These are phyloP conservation scores for Gymnocheta viridis DNA, from an alignment of 2,888 invertebrate species.

Conservation along the genomic window DNA sequence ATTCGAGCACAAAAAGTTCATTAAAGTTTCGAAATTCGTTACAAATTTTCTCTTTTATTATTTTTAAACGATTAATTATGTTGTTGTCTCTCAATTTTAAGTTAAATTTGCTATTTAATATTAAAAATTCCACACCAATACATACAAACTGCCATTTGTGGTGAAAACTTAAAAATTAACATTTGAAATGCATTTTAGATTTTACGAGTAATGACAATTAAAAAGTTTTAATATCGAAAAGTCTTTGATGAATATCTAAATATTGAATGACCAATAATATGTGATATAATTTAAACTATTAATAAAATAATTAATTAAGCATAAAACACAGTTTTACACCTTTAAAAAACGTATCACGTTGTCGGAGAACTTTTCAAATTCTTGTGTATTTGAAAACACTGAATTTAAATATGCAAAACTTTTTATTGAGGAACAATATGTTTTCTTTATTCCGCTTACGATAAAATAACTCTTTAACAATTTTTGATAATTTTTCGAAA, in stretches of 20 bases:
- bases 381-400: not conserved
- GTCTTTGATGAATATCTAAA: constrained; percentile 19
- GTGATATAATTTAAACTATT: constrained; percentile 27
- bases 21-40: constrained; percentile 3
- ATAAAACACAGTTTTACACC: not conserved
- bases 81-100: not conserved
- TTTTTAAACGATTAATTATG: not conserved
- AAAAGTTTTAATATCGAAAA: not conserved
- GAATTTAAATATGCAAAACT: not conserved
- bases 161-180: constrained; percentile 7
- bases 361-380: too few species aligned
- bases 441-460: too few species aligned
- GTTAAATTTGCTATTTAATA: not conserved
- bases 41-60: not conserved
- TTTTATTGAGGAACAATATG: not conserved
- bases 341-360: too few species aligned
- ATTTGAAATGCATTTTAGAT: constrained; percentile 27
- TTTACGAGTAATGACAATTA: constrained; percentile 18
- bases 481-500: not conserved
- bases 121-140: not conserved
- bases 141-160: not conserved
- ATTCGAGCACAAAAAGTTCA: not conserved
- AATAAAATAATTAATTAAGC: constrained; percentile 1
- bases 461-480: too few species aligned
- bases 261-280: constrained; percentile 21